Evolutionary conservation across 2,888 invertebrate genomes (phyloP).

Genomic region (Hypolimnas misippus): DNA sequence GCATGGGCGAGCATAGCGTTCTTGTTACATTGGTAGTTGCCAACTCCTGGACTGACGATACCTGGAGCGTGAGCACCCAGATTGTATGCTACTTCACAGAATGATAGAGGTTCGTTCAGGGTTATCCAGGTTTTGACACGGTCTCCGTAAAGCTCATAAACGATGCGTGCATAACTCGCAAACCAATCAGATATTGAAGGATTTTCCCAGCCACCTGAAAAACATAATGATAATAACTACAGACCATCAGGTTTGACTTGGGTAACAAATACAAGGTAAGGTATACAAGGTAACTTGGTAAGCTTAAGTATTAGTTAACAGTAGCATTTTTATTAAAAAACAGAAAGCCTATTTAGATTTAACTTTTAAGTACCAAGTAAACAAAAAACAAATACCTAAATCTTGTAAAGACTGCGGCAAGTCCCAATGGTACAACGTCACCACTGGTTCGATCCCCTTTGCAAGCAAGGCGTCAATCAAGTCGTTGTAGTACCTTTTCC

Average conservation of each 20-base stretch:
- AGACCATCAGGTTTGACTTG: too few relatives aligned
- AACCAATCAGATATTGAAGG: conserved; percentile 86
- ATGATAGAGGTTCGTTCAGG: conserved; percentile 86
- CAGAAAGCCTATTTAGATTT: too few relatives aligned
- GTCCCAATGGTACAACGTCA: conserved; percentile 86
- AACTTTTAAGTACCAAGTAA: too few relatives aligned
- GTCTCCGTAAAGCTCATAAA: conserved; percentile 81
- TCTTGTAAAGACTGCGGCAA: conserved; percentile 71
- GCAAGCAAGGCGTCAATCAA: conserved; percentile 86
- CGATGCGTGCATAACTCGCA: conserved; percentile 83
- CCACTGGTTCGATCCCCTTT: conserved; percentile 84
- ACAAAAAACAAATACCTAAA: conserved; percentile 16
- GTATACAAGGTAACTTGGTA: too few relatives aligned
- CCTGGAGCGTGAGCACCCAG: conserved; percentile 64
- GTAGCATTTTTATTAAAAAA: too few relatives aligned
- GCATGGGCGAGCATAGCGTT: conserved; percentile 87
- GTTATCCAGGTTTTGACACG: conserved; percentile 88
- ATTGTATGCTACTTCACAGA: conserved; percentile 68
- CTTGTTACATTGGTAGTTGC: conserved; percentile 85
- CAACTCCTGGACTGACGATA: conserved; percentile 64
- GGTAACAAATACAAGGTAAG: too few relatives aligned
- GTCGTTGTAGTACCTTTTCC: conserved; percentile 87
- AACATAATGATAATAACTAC: too few relatives aligned
- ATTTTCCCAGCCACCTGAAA: conserved; percentile 86
- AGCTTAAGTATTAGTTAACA: too few relatives aligned